phyloP scores from a whole-genome alignment of 2,113 vertebrate genomes.

The Cisticola juncidis region DNA sequence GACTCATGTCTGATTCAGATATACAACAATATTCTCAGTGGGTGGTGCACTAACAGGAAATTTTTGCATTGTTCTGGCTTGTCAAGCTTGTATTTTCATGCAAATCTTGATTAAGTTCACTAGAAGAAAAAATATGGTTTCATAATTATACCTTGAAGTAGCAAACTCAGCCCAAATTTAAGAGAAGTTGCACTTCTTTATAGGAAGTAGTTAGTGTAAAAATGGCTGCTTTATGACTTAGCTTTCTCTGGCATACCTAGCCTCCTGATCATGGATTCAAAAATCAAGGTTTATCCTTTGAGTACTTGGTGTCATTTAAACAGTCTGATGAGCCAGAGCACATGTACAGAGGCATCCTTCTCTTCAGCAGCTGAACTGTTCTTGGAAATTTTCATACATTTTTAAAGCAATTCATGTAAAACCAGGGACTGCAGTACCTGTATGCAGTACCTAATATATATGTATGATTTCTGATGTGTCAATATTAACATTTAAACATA shows the following conservation, averaged over 20 bases:
- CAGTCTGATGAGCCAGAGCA: not conserved
- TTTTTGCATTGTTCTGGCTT: slow-evolving; percentile 30
- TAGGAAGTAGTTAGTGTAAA: not conserved
- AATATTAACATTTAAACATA: not conserved
- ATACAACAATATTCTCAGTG: slow-evolving; percentile 23
- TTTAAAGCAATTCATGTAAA: not conserved
- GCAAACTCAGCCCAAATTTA: not conserved
- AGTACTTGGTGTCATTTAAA: not conserved
- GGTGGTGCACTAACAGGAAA: slow-evolving; percentile 21
- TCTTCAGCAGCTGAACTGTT: not conserved
- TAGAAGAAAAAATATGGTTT: not conserved
- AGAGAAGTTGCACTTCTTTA: not conserved
- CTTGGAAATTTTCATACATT: not conserved
- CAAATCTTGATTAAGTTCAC: not conserved
- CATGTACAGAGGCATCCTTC: not conserved
- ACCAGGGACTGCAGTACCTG: not conserved
- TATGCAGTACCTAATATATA: not conserved
- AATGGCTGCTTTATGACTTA: not conserved
- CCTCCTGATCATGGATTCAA: not conserved
- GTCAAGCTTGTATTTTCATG: slow-evolving; percentile 30
- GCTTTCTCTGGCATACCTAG: not conserved
- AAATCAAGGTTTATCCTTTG: not conserved
- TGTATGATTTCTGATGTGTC: not conserved
- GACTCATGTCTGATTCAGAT: slow-evolving; percentile 47
- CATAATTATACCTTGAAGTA: not conserved